Evolutionary conservation across 64 coral and sea anemone genomes (phyloP).

Genomic region (Dendrophyllia cribrosa): DNA sequence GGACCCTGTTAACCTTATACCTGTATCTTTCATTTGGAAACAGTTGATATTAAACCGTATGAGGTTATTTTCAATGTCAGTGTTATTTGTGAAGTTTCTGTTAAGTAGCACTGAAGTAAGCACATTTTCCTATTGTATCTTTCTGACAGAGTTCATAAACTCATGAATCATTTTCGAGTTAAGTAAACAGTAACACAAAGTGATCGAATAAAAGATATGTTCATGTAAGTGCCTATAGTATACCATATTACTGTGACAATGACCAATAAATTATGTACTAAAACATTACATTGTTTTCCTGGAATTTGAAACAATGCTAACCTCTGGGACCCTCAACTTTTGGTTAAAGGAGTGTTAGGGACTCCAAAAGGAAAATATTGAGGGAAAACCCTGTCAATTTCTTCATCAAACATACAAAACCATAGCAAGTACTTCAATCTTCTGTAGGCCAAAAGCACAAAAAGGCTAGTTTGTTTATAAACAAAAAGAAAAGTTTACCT

Average conservation of each 20-base stretch:
- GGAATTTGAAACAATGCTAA: conserved; percentile 25
- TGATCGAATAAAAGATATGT: conserved; percentile 17
- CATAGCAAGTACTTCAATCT: too few species aligned
- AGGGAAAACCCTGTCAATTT: background rate
- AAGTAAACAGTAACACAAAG: conserved; percentile 8
- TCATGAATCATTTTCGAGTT: conserved; percentile 1
- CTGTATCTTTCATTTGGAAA: background rate
- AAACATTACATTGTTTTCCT: conserved; percentile 3
- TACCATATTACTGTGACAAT: too few species aligned
- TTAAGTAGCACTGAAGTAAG: conserved; percentile 12
- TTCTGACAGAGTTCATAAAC: background rate
- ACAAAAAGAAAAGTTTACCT: background rate
- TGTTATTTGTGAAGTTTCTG: background rate
- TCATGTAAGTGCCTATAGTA: conserved; percentile 1
- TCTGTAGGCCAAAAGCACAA: too few species aligned
- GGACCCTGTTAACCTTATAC: too few species aligned
- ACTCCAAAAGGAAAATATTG: background rate
- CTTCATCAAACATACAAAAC: too few species aligned
- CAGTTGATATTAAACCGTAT: background rate
- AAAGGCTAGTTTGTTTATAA: too few species aligned
- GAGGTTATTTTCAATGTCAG: background rate
- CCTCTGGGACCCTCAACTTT: background rate
- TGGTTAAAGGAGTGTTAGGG: background rate
- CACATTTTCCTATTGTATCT: conserved; percentile 2
- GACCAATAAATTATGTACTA: conserved; percentile 5